Evolutionary conservation across 2,113 vertebrate genomes (phyloP).

Genomic region (Platycercus adscitus): DNA sequence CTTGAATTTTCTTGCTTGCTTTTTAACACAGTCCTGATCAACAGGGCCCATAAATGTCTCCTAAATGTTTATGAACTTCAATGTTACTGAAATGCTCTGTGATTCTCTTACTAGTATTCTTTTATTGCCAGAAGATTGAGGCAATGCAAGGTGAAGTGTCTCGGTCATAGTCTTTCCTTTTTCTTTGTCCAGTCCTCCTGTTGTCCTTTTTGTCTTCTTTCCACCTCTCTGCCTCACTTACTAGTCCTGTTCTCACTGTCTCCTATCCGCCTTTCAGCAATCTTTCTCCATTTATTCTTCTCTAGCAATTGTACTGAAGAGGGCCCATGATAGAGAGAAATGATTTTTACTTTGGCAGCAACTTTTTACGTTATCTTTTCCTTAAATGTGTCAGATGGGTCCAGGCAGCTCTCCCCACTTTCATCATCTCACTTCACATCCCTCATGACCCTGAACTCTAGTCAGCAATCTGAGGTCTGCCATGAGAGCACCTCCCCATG

Average conservation of each 20-base stretch:
- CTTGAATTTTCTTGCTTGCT: neutral
- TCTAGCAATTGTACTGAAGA: conserved; percentile 1
- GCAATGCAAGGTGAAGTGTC: neutral
- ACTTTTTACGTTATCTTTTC: conserved; percentile 43
- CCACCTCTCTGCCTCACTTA: neutral
- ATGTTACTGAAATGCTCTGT: neutral
- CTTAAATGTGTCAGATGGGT: conserved; percentile 27
- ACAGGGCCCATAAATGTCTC: neutral
- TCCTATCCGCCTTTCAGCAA: neutral
- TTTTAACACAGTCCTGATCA: neutral
- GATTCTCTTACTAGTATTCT: conserved; percentile 4
- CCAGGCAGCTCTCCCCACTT: conserved; percentile 30
- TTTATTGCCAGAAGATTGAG: conserved; percentile 9
- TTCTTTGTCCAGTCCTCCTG: neutral
- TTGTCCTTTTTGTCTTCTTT: conserved; percentile 26
- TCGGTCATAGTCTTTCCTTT: neutral
- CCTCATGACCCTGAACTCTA: conserved; percentile 4
- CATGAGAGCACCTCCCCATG: conserved; percentile 28
- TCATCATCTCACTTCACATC: neutral
- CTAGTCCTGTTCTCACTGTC: neutral
- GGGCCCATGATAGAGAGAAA: neutral
- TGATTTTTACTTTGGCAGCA: conserved; percentile 24
- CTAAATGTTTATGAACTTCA: conserved; percentile 35
- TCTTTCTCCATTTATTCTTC: conserved; percentile 38
- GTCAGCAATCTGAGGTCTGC: conserved; percentile 36